Conservation (phyloP, 2,797 vertebrate genomes). For the Lepus oiostolus region DNA sequence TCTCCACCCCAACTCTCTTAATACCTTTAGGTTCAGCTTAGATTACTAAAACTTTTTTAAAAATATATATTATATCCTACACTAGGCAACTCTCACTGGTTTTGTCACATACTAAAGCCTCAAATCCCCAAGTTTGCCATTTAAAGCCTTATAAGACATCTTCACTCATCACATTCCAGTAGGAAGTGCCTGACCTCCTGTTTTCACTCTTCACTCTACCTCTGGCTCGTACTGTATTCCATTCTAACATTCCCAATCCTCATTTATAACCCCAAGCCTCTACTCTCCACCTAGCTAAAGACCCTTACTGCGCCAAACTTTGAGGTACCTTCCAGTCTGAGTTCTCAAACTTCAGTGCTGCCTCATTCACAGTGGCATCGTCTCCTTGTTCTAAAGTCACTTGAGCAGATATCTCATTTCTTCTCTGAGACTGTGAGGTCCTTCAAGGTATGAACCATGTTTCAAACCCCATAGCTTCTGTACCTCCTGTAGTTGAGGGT, state of each 20-base stretch:
- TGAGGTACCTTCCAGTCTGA: fast-evolving
- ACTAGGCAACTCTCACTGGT: neutral
- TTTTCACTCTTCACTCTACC: neutral
- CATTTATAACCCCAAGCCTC: neutral
- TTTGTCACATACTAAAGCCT: neutral
- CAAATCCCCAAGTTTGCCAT: neutral
- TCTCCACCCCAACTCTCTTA: neutral
- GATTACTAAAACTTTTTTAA: neutral
- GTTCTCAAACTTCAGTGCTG: neutral
- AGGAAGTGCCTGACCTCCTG: neutral
- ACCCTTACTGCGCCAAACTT: neutral
- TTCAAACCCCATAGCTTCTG: neutral
- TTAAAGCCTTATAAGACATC: neutral
- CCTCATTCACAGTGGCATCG: neutral
- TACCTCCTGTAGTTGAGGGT: neutral
- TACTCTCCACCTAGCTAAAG: neutral
- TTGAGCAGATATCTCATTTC: neutral
- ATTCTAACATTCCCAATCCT: neutral
- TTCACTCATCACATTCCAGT: neutral
- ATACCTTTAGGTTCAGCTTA: neutral
- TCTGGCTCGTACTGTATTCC: neutral
- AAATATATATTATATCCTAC: neutral
- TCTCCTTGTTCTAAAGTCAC: neutral
- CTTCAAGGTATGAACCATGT: neutral
- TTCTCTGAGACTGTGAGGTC: neutral